These are phyloP conservation scores for Nothocercus julius DNA, from an alignment of 2,113 vertebrate genomes.

Conservation along the genomic window DNA sequence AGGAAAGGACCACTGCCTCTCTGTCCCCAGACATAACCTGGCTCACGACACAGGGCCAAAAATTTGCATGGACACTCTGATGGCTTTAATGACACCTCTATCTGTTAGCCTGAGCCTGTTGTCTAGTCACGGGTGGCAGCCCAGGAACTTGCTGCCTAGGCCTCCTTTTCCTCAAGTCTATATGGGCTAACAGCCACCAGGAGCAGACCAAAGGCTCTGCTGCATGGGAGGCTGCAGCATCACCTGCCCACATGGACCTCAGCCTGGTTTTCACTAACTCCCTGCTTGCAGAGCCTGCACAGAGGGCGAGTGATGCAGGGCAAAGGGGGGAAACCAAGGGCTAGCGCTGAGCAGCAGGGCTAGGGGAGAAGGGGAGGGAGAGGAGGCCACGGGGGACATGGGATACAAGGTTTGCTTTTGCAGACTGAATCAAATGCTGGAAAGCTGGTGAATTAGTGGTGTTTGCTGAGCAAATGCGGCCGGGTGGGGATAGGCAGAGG, in stretches of 20 bases:
- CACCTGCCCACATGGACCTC: rapidly evolving
- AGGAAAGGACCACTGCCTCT: not conserved
- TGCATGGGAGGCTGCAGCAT: not conserved
- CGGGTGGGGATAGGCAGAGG: slow-evolving; percentile 49
- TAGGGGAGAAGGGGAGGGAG: not conserved
- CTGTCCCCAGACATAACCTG: not conserved
- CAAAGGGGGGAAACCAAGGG: not conserved
- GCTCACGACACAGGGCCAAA: not conserved
- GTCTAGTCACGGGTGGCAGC: not conserved
- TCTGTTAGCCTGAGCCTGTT: not conserved
- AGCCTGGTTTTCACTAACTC: not conserved
- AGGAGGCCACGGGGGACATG: not conserved
- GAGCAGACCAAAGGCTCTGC: not conserved
- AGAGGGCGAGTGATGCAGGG: rapidly evolving
- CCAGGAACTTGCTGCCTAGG: not conserved
- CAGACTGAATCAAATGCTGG: not conserved
- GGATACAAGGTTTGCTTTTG: slow-evolving; percentile 30
- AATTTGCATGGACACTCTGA: rapidly evolving
- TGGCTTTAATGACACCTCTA: not conserved
- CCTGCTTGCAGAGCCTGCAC: not conserved
- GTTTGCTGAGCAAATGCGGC: slow-evolving; percentile 79
- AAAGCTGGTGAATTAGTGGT: slow-evolving; percentile 69
- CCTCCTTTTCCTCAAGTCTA: rapidly evolving
- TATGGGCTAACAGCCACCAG: not conserved
- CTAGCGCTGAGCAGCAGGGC: not conserved